phyloP scores from a whole-genome alignment of 2,797 vertebrate genomes.

The Argentina silus region DNA sequence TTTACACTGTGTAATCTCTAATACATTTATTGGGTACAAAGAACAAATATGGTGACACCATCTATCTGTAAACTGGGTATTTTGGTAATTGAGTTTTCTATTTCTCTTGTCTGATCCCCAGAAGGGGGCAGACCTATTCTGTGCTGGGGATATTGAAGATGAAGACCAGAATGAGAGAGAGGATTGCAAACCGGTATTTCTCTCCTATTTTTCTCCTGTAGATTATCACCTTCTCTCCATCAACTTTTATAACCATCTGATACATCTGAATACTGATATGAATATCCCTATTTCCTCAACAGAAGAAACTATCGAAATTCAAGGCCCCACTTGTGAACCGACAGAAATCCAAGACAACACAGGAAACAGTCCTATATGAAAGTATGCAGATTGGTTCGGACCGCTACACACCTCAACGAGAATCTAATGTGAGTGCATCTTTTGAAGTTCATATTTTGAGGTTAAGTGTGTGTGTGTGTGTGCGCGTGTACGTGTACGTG shows the following conservation, averaged over 20 bases:
- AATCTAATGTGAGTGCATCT: constrained; percentile 19
- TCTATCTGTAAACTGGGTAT: no score
- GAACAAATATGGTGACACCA: no score
- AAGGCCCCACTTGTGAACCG: not conserved
- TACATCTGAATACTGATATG: no score
- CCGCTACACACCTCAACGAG: constrained; percentile 8
- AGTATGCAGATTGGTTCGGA: not conserved
- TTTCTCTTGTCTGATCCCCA: not conserved
- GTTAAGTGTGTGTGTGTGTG: not conserved
- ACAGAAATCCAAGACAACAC: constrained; percentile 1
- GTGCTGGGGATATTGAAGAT: constrained; percentile 27
- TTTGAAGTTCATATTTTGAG: not conserved
- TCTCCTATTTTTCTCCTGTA: not conserved
- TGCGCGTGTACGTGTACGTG: not conserved
- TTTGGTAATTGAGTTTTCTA: no score
- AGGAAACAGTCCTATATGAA: constrained; percentile 4
- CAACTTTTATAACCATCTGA: no score
- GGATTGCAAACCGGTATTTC: constrained; percentile 49
- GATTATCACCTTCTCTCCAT: no score
- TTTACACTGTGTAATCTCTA: no score
- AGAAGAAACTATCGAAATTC: constrained; percentile 3
- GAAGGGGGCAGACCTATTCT: constrained; percentile 19
- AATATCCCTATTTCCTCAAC: not conserved
- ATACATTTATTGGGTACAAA: no score
- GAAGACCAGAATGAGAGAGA: constrained; percentile 23